These are phyloP conservation scores for Laothoe populi DNA, from an alignment of 2,888 invertebrate genomes.

Conservation along the genomic window DNA sequence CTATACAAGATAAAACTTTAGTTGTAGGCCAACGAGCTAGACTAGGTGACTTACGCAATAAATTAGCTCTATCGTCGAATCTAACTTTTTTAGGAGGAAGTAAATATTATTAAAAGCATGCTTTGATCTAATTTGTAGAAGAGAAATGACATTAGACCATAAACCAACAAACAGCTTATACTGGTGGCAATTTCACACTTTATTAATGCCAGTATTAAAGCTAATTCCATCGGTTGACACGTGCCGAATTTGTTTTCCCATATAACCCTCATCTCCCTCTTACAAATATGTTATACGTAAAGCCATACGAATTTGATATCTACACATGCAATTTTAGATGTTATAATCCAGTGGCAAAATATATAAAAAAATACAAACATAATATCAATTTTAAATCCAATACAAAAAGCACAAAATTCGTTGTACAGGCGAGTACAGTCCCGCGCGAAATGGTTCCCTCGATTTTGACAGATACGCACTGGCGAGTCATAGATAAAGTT, in stretches of 20 bases:
- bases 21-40: not conserved
- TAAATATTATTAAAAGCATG: not conserved
- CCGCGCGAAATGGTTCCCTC: conserved; percentile 55
- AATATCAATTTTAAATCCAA: conserved; percentile 37
- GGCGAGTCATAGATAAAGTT: conserved; percentile 72
- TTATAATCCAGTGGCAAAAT: conserved; percentile 33
- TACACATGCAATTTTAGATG: conserved; percentile 43
- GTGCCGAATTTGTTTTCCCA: conserved; percentile 82
- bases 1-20: not conserved
- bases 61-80: not conserved
- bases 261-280: conserved; percentile 68
- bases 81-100: too few species aligned
- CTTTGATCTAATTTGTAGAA: conserved; percentile 38
- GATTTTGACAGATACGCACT: conserved; percentile 66
- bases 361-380: conserved; percentile 29
- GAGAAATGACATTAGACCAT: conserved; percentile 64
- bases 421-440: conserved; percentile 46
- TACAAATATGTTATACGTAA: conserved; percentile 29
- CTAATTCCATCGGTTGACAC: conserved; percentile 82
- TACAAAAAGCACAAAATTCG: conserved; percentile 50
- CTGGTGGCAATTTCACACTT: conserved; percentile 84
- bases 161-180: conserved; percentile 77
- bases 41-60: not conserved
- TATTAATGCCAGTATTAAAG: conserved; percentile 84
- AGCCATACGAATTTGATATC: conserved; percentile 54